phyloP scores from a whole-genome alignment of 1,140 invertebrate species.

The Sycophaga agraensis region DNA sequence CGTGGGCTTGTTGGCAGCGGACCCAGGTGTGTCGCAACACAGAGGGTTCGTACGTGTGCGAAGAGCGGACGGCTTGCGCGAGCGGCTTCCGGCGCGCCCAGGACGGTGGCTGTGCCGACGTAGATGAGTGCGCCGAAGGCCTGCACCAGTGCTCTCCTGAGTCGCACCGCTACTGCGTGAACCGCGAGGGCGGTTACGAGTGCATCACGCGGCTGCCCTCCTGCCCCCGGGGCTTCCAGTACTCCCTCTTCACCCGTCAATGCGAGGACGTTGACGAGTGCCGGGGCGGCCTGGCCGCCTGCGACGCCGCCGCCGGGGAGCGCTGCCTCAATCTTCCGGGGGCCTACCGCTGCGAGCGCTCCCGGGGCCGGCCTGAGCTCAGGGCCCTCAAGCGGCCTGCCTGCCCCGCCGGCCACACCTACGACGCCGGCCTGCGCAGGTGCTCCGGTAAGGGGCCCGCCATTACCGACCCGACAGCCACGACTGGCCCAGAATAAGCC shows the following conservation, averaged over 20 bases:
- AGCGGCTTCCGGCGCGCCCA: slow-evolving; percentile 38
- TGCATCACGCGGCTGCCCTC: slow-evolving; percentile 49
- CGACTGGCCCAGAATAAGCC: no score
- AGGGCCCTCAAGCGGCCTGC: slow-evolving; percentile 40
- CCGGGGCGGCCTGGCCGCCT: slow-evolving; percentile 40
- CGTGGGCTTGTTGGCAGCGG: not conserved
- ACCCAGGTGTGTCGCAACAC: slow-evolving; percentile 44
- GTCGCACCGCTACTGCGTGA: slow-evolving; percentile 55
- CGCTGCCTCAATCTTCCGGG: slow-evolving; percentile 62
- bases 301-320: slow-evolving; percentile 37
- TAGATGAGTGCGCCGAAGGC: slow-evolving; percentile 58
- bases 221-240: slow-evolving; percentile 48
- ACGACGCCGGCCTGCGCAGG: slow-evolving; percentile 66
- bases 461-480: not conserved
- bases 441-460: slow-evolving; percentile 53
- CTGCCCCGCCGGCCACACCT: slow-evolving; percentile 80
- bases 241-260: slow-evolving; percentile 41
- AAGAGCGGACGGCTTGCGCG: slow-evolving; percentile 35
- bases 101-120: slow-evolving; percentile 57
- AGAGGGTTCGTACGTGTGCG: slow-evolving; percentile 44
- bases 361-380: slow-evolving; percentile 42
- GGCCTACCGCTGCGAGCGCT: slow-evolving; percentile 59
- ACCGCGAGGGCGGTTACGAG: slow-evolving; percentile 58
- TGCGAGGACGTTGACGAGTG: slow-evolving; percentile 71
- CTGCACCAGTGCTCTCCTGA: slow-evolving; percentile 45